Percentiles rank a stretch among this genome's conserved stretches.
Conservation (phyloP, 2,888 invertebrate species). For the Troides aeacus region DNA sequence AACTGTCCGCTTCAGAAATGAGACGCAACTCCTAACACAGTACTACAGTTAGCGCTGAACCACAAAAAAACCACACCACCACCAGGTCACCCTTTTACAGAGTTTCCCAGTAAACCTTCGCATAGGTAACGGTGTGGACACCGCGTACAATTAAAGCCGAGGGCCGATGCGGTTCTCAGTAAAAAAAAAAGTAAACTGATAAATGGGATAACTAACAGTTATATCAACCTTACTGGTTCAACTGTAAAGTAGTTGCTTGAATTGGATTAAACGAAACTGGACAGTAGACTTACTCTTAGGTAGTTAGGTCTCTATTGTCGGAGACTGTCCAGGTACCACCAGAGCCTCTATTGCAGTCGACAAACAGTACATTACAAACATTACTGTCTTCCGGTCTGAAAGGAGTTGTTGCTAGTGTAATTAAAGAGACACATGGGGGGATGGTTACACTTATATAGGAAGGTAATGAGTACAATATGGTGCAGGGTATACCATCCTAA, state of each 20-base stretch:
- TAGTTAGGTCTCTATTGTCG: too few relatives aligned
- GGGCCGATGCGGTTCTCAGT: slow-evolving; percentile 20
- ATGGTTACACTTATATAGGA: too few relatives aligned
- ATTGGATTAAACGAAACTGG: neutral
- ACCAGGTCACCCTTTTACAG: slow-evolving; percentile 45
- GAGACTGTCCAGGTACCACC: too few relatives aligned
- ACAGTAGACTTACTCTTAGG: too few relatives aligned
- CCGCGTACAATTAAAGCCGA: slow-evolving; percentile 46
- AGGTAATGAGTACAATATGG: too few relatives aligned
- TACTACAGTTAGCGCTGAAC: slow-evolving; percentile 43
- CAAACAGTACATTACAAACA: too few relatives aligned
- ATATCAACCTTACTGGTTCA: slow-evolving; percentile 9
- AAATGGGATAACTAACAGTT: slow-evolving; percentile 18
- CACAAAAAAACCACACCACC: slow-evolving; percentile 43
- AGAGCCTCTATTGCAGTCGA: too few relatives aligned
- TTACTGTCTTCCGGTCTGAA: too few relatives aligned
- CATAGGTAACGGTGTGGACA: slow-evolving; percentile 46
- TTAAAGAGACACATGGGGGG: too few relatives aligned
- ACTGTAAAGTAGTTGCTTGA: slow-evolving; percentile 3
- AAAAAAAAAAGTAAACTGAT: slow-evolving; percentile 34
- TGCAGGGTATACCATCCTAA: too few relatives aligned
- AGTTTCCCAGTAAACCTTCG: slow-evolving; percentile 47
- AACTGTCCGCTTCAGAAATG: slow-evolving; percentile 35
- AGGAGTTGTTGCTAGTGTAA: too few relatives aligned
- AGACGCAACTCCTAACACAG: slow-evolving; percentile 34